Evolutionary conservation across 2,888 invertebrate species (phyloP).

Genomic region (Stratiomys singularior): DNA sequence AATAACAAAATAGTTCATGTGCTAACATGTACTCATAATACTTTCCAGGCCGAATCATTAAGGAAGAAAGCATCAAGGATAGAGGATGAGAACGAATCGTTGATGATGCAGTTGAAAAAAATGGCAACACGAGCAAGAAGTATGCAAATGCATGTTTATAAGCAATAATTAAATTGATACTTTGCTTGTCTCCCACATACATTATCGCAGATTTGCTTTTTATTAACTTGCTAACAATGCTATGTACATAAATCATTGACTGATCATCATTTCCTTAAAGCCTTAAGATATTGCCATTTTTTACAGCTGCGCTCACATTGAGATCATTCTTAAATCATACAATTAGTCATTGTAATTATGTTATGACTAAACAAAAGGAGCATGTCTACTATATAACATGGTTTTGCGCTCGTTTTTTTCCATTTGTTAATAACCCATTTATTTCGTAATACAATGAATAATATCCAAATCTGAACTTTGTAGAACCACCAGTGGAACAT

Average conservation of each 20-base stretch:
- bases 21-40: not conserved
- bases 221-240: slow-evolving; percentile 33
- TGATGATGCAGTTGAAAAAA: slow-evolving; percentile 95
- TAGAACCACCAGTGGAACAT: slow-evolving; percentile 73
- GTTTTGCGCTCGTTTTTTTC: too few species aligned
- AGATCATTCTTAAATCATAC: not conserved
- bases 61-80: slow-evolving; percentile 90
- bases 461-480: slow-evolving; percentile 71
- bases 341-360: slow-evolving; percentile 24
- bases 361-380: slow-evolving; percentile 52
- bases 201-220: slow-evolving; percentile 2
- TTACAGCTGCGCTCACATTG: slow-evolving; percentile 66
- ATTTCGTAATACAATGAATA: slow-evolving; percentile 59
- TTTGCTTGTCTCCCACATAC: not conserved
- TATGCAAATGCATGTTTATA: slow-evolving; percentile 67
- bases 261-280: not conserved
- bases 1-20: too few species aligned
- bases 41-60: slow-evolving; percentile 80
- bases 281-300: slow-evolving; percentile 65
- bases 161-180: slow-evolving; percentile 59
- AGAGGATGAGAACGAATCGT: slow-evolving; percentile 97
- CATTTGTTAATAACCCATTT: not conserved
- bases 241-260: slow-evolving; percentile 7
- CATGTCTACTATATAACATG: too few species aligned
- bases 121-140: slow-evolving; percentile 89